Evolutionary conservation across 2,113 vertebrate species (phyloP), one percentile per base, ranked within the genome.

Genomic region (Rhynchopsitta pachyrhyncha): DNA sequence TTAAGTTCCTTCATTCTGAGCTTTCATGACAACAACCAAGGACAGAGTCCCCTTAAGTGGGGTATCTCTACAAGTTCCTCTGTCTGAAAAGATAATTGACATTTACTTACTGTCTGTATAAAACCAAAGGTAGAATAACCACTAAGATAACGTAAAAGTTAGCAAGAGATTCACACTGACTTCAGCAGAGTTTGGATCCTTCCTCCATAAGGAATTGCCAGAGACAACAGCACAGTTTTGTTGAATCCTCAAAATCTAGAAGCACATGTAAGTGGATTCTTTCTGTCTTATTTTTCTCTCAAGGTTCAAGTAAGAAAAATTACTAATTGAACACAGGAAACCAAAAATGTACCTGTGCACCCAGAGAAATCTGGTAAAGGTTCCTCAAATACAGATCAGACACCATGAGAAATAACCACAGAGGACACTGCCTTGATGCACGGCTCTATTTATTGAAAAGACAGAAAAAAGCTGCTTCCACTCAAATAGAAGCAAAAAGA

Each of bases 401-500:
- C 70, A 25, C 23, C 25, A 28, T n/a, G 29, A 83, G 42, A 86
- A 90, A 47, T 12, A 79, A 22, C 44, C 28, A 78, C 3, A 17
- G 55, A 57, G 67, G 67, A 35, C 37, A 39, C 29, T 77, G 75
- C 63, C 85, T 83, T 6, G 4, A 60, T 13, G 44, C 4, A 2
- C 63, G 66, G 70, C 70, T 63, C 60, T 28, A 1, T 47, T 93
- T 90, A 76, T 24, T 75, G 63, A 60, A 79, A 47, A 87, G 91
- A 79, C 77, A 86, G 57, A 84, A 82, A 82, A 69, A 92, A 91
- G 84, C 74, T 91, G 93, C 59, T 86, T 91, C 47, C 39, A 52
- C 44, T 86, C 83, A 78, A 68, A 3, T 85, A 73, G 46, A 79
- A 63, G 70, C 78, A 90, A 35, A 79, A 18, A 29, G 9, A 53